Base-by-base conservation (phyloP, 92 coral and sea anemone species). In the Palythoa caribaeorum region DNA sequence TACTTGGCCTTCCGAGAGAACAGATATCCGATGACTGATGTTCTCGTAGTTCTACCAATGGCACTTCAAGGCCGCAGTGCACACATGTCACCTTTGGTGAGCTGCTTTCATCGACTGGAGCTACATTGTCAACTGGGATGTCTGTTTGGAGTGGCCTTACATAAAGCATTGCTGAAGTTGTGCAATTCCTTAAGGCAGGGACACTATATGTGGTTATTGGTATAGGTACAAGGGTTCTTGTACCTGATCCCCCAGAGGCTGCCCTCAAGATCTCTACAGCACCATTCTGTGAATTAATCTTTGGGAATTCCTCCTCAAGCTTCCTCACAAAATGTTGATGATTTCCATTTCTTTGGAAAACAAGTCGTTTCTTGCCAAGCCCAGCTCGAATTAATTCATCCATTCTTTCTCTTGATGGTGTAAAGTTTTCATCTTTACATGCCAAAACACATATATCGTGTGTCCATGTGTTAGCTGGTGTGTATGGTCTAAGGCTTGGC, bases 261-360 rank as follows among this genome's bases (percentile, higher is more conserved):
- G 88, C 72, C 52, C 79, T 68, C 66, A 89, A 51, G 9, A 89
- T 78, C 39, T 89, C 92, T 4, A 89, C 65, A 12, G 92, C 92
- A 4, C 86, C 85, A 9, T 89, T 63, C 74, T 84, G 92, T 1
- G 79, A 5, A 57, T 57, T 3, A 35, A 84, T 65, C 35, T 84
- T 63, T 54, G 89, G 92, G 48, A 83, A 89, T 14, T 84, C 80
- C 9, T 89, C 68, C 7, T 89, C 91, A 53, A 89, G 37, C 71
- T 89, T 88, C 21, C 80, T 80, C 1, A 88, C 72, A 44, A 88
- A 88, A 28, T 28, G 48, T 44, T 44, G 48, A 44, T 44, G 48
- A 44, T 44, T 44, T 44, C 48, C 48, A 44, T 44, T 44, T 44
- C 48, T 44, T 44, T 44, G 4, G 48, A 44, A 44, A 3, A 44